Evolutionary conservation across 2,888 invertebrate species (phyloP), one percentile per base, ranked within the genome.

Genomic region (Philereme vetulata): DNA sequence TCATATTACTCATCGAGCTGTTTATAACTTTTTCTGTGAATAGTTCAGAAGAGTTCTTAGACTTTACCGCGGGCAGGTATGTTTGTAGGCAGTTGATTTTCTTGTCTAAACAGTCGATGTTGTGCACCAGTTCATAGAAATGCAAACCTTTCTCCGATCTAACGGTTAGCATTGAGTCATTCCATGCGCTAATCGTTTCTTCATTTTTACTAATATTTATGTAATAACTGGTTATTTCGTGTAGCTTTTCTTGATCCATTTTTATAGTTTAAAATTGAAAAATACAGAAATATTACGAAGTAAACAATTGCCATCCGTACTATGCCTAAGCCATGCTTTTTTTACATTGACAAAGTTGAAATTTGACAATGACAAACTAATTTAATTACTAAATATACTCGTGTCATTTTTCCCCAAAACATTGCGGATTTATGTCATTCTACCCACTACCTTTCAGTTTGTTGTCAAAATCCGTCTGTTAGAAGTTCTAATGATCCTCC

Each of bases 81-180:
- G 70, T 72, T 62, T 86, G 81, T 10, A 67, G 51, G 46, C 79
- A 77, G 65, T 88, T 81, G 11, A 90, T 69, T 56, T 70, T 77
- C 65, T 87, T 90, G 40, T 88, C 84, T n/a, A 81, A 70, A 67
- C 82, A 80, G 35, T 75, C 64, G 57, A 84, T 65, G 72, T 88
- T 79, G 51, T 81, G 80, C 0, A 84, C 70, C 52, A 78, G 80
- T 52, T 88, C 80, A 7, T 82, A 77, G 51, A 88, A 66, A 67
- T 80, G 74, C 48, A 89, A 59, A 21, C 85, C 83, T 72, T 82
- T 87, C 38, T 82, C 81, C 47, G 78, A 80, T 4, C 78, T 74
- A n/a, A 87, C 66, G 4, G 80, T 72, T 38, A 90, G 55, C 10
- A 75, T 67, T 1, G 80, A 78, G 66, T 85, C 80, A 34, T 81